Evolutionary conservation across 1,140 invertebrate species (phyloP), one percentile per base, ranked within the genome.

Genomic region (Onthophagus taurus): DNA sequence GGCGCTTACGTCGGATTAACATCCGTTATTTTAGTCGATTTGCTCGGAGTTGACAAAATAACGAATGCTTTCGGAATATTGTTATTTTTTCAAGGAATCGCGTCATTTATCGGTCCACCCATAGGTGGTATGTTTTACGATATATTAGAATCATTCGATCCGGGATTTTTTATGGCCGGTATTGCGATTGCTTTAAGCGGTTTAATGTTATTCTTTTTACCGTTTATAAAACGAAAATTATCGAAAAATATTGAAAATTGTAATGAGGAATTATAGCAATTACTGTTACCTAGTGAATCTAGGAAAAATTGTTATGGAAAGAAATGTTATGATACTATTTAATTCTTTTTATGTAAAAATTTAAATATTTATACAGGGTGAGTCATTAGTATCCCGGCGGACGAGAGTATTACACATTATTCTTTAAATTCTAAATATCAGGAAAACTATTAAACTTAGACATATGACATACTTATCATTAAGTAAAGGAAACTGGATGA

Each of bases 51-150:
- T 34, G 87, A 93, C 31, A 83, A 78, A 54, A 68, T 96, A 21
- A 93, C 91, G 0, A 94, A 94, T 64, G 88, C 89, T 1, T 95
- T 95, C 64, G 91, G 91, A n/a, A 67, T 95, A 5, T 68, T 95
- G 5, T 68, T 92, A 43, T 72, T 95, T 6, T 94, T 93, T 67
- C 89, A 95, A 74, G 91, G 91, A 14, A 76, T 94, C 29, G 90
- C 90, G 8, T 89, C 89, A 9, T 72, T 93, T 4, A 72, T 91
- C 38, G 91, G 91, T 31, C 81, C 90, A 44, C 90, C 91, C 13
- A 76, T 94, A 48, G 86, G 82, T 64, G 90, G 89, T 90, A 75
- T 14, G 13, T n/a, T 95, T 36, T 89, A 77, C 57, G 91, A 95
- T 58, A 61, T 66, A 1, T 69, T 79, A 5, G 45, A 72, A n/a